Percentiles rank a stretch among this genome's conserved stretches.
Conservation (phyloP, 2,113 vertebrate species). For the Scomber scombrus region DNA sequence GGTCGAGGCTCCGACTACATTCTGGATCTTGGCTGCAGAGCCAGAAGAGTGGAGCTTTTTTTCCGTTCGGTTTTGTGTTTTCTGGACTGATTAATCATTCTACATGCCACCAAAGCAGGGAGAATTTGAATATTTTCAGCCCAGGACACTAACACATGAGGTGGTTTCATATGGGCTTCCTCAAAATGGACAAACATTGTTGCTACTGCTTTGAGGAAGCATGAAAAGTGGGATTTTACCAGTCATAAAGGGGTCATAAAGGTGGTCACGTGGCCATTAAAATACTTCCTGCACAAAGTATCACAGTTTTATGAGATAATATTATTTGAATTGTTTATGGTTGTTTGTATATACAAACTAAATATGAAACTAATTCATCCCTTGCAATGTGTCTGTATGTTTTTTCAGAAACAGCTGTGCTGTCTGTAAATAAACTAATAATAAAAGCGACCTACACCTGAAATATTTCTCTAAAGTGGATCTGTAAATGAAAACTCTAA, state of each 20-base stretch:
- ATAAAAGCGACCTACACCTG: constrained; percentile 58
- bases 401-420: constrained; percentile 79
- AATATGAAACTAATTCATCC: constrained; percentile 66
- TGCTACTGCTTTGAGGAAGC: constrained; percentile 28
- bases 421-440: constrained; percentile 77
- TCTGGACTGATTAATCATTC: constrained; percentile 1
- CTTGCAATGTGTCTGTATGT: constrained; percentile 44
- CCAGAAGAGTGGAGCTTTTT: constrained; percentile 9
- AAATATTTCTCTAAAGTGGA: constrained; percentile 9
- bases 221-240: not conserved
- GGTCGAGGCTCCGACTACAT: not conserved
- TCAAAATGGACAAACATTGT: constrained; percentile 4
- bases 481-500: constrained; percentile 1
- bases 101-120: not conserved
- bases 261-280: not conserved
- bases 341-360: constrained; percentile 56
- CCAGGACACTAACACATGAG: constrained; percentile 24
- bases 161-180: not conserved
- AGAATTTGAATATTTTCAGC: not conserved
- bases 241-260: not conserved
- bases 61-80: constrained; percentile 10
- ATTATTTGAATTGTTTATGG: constrained; percentile 39
- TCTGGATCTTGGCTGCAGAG: too few species aligned
- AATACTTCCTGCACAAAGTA: too few species aligned
- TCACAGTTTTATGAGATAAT: constrained; percentile 7